Conservation (phyloP, 2,888 invertebrate species). For the Drosophila anomelani region DNA sequence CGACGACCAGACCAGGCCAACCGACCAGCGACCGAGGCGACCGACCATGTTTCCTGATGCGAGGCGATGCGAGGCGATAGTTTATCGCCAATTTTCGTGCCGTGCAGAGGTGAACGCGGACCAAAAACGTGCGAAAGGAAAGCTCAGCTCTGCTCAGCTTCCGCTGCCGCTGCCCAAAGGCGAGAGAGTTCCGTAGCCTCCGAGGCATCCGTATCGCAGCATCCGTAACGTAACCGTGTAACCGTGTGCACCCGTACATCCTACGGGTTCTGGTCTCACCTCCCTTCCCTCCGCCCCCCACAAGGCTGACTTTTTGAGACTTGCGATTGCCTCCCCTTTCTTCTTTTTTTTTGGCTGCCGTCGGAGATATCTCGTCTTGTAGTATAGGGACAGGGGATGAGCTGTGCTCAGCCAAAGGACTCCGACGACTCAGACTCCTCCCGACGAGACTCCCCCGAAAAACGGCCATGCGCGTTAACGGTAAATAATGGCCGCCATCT, state of each 20-base stretch:
- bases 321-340: slow-evolving; percentile 4
- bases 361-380: slow-evolving; percentile 9
- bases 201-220: slow-evolving; percentile 12
- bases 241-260: slow-evolving; percentile 16
- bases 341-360: slow-evolving; percentile 33
- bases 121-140: slow-evolving; percentile 76
- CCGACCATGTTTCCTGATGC: slow-evolving; percentile 84
- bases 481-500: slow-evolving; percentile 81
- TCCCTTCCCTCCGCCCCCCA: neutral
- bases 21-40: slow-evolving; percentile 60
- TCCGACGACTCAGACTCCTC: slow-evolving; percentile 5
- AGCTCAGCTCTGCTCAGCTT: slow-evolving; percentile 23
- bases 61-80: slow-evolving; percentile 85
- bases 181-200: slow-evolving; percentile 29
- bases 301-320: slow-evolving; percentile 15
- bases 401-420: slow-evolving; percentile 12
- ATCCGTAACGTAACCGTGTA: neutral
- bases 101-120: slow-evolving; percentile 85
- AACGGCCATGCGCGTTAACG: slow-evolving; percentile 79
- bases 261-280: slow-evolving; percentile 4
- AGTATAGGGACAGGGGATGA: slow-evolving; percentile 25
- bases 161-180: slow-evolving; percentile 24
- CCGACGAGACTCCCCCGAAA: slow-evolving; percentile 12
- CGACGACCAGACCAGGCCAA: slow-evolving; percentile 28
- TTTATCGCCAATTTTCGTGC: slow-evolving; percentile 85